Base-by-base conservation (phyloP, 2,888 invertebrate species). In the Drosophila neotestacea region DNA sequence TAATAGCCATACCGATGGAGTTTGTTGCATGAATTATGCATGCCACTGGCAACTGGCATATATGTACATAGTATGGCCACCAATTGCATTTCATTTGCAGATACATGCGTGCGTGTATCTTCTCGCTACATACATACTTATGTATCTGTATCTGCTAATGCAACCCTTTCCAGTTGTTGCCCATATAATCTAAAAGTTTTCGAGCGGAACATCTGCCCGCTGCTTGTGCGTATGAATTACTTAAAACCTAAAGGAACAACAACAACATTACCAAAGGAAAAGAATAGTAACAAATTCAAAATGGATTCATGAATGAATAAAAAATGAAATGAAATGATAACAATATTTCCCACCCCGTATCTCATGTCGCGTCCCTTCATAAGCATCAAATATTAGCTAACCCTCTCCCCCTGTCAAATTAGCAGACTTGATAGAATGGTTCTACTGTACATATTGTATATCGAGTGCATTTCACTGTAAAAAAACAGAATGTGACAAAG, bases 251-350 rank as follows among this genome's bases (percentile, higher is more conserved):
- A 50, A 73, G 48, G 51, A 70, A 68, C 62, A 59, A 64, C 16
- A 66, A 58, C 47, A 13, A 9, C n/a, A 9, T 27, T 32, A 50
- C n/a, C 16, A n/a, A 64, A 56, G 41, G 46, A 32, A 44, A 39
- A 47, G 65, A 50, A 41, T 34, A 27, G 52, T 28, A 59, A 70
- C 77, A 72, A 71, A 71, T 85, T 85, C 88, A 83, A 83, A 83
- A 83, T 83, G 82, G 78, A 50, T 67, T 48, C 78, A 44, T 32
- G 67, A 50, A 62, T 56, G 76, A 47, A 69, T 68, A 59, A 75
- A 71, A 85, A 79, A 66, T 68, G 63, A 81, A 83, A 71, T 77
- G 68, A 79, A 83, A 79, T 82, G 86, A 79, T 79, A 81, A 81
- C 48, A 65, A 16, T 56, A 34, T 38, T 41, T 46, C 44, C 79